Conservation (phyloP, 2,113 vertebrate genomes). For the sheep (Ovis aries) region DNA sequence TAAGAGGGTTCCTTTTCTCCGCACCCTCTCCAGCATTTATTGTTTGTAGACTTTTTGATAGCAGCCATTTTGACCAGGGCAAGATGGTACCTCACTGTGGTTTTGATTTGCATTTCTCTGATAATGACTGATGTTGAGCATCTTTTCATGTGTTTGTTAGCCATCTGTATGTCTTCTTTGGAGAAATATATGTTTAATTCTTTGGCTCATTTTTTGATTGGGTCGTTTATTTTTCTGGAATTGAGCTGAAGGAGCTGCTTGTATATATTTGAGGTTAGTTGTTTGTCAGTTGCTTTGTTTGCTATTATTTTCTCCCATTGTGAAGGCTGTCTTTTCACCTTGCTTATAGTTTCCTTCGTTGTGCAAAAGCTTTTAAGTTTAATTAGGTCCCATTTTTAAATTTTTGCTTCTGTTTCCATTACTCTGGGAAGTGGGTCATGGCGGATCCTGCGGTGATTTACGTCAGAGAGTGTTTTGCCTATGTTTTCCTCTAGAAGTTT, state of each 20-base stretch:
- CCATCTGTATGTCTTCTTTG: background rate
- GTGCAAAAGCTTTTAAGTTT: background rate
- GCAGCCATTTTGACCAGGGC: background rate
- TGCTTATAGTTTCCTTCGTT: background rate
- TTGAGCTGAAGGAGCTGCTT: background rate
- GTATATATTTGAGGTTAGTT: background rate
- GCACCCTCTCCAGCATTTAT: too few species aligned
- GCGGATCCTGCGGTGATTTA: background rate
- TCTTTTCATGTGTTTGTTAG: background rate
- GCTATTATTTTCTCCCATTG: background rate
- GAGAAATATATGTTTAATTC: background rate
- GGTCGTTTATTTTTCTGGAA: background rate
- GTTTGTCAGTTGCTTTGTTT: background rate
- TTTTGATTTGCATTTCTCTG: background rate
- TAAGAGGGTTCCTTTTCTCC: too few species aligned
- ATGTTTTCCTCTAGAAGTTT: background rate
- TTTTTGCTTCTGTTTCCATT: background rate
- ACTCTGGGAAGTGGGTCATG: background rate
- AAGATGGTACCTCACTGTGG: background rate
- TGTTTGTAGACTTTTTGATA: too few species aligned
- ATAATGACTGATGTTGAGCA: background rate
- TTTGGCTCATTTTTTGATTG: background rate
- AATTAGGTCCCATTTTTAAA: background rate
- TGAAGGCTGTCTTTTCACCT: background rate
- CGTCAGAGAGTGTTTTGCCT: background rate